These are phyloP conservation scores for Agapornis canus DNA, from an alignment of 2,797 vertebrate species.

Conservation along the genomic window DNA sequence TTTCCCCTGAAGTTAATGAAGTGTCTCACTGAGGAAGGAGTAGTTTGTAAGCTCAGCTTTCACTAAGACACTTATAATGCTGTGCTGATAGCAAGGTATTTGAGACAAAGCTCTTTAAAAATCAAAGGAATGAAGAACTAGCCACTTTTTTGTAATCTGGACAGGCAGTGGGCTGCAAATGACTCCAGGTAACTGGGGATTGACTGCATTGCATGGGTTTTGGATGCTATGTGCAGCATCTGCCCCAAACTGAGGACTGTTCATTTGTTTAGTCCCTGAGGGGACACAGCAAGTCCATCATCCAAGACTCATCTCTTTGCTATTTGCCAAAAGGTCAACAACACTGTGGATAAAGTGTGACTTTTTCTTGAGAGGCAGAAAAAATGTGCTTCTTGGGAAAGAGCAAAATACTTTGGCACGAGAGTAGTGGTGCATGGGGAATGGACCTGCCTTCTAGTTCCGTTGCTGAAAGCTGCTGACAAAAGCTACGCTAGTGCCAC, in stretches of 20 bases:
- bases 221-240: background rate
- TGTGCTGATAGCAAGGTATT: background rate
- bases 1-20: conserved; percentile 13
- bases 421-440: background rate
- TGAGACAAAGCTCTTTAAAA: conserved; percentile 1
- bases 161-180: background rate
- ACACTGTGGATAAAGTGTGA: background rate
- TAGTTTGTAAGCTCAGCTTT: background rate
- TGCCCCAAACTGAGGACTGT: background rate
- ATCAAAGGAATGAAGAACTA: background rate
- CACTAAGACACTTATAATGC: background rate
- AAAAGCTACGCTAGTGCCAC: background rate
- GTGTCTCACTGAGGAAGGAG: background rate
- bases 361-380: background rate
- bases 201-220: background rate
- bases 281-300: background rate
- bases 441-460: background rate
- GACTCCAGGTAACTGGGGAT: background rate
- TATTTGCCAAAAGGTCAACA: conserved; percentile 22
- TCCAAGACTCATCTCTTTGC: background rate
- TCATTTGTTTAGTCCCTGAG: background rate
- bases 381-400: background rate
- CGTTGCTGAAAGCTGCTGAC: background rate
- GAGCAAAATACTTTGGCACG: background rate
- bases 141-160: background rate